These are phyloP conservation scores for Isotomurus palustris DNA, from an alignment of 2,888 invertebrate genomes.

Conservation along the genomic window DNA sequence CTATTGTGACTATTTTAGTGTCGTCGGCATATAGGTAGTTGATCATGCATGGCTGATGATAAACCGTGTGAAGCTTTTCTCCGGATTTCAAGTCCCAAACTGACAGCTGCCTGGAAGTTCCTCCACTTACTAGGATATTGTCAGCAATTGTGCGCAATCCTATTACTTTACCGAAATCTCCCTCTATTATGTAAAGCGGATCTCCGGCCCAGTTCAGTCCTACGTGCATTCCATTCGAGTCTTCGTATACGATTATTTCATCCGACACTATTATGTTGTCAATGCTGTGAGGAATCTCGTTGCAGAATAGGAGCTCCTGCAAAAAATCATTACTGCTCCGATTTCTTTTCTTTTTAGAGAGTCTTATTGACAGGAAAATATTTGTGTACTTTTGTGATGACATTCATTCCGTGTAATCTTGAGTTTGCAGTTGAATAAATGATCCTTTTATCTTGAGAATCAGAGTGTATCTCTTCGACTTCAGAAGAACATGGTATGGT, in stretches of 20 bases:
- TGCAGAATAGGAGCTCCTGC: conserved; percentile 15
- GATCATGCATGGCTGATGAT: conserved; percentile 22
- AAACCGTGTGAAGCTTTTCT: conserved; percentile 14
- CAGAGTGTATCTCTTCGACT: conserved; percentile 8
- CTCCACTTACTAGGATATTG: conserved; percentile 17
- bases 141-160: conserved; percentile 12
- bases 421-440: conserved; percentile 9
- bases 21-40: conserved; percentile 19
- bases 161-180: conserved; percentile 16
- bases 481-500: background rate
- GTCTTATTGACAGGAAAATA: no score
- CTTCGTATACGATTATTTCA: conserved; percentile 19
- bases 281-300: conserved; percentile 5
- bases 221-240: conserved; percentile 19
- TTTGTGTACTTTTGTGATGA: conserved; percentile 5
- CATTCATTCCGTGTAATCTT: background rate
- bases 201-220: conserved; percentile 20
- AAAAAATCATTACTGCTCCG: no score
- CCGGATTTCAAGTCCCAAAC: conserved; percentile 24
- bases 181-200: conserved; percentile 9
- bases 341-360: no score
- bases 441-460: conserved; percentile 1
- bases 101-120: conserved; percentile 20
- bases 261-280: conserved; percentile 22
- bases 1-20: conserved; percentile 27